phyloP scores from a whole-genome alignment of 2,888 invertebrate species.

The Phyllotreta striolata region DNA sequence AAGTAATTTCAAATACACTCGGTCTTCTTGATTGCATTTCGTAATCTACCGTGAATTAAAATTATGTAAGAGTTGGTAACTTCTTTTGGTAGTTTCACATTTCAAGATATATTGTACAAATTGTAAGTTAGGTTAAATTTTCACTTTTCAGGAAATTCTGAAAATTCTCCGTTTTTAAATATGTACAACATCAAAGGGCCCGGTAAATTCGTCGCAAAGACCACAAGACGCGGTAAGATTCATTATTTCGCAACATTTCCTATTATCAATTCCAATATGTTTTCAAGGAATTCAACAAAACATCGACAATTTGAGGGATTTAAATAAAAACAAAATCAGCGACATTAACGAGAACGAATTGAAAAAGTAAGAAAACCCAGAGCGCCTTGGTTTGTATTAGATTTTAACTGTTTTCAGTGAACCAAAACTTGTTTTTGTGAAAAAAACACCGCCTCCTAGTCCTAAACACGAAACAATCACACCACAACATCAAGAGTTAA shows the following conservation, averaged over 20 bases:
- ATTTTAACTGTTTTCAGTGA: slow-evolving; percentile 63
- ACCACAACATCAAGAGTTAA: slow-evolving; percentile 87
- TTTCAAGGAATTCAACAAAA: slow-evolving; percentile 78
- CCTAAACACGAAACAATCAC: slow-evolving; percentile 69
- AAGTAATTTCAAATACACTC: neutral
- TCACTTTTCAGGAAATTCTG: slow-evolving; percentile 19
- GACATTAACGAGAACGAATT: slow-evolving; percentile 74
- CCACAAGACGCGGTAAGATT: slow-evolving; percentile 71
- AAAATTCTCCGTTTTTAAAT: slow-evolving; percentile 15
- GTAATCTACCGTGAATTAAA: neutral
- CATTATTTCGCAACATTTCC: too few relatives aligned
- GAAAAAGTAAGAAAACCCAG: slow-evolving; percentile 65
- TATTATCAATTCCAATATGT: slow-evolving; percentile 15
- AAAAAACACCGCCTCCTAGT: slow-evolving; percentile 58
- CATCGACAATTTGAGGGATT: slow-evolving; percentile 79
- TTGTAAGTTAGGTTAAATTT: slow-evolving; percentile 10
- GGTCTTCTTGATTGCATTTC: neutral
- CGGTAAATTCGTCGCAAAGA: slow-evolving; percentile 88
- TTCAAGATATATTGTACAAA: neutral
- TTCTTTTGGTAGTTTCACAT: neutral
- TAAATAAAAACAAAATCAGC: slow-evolving; percentile 70
- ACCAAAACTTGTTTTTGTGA: slow-evolving; percentile 84
- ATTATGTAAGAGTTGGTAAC: slow-evolving; percentile 14
- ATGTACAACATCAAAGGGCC: slow-evolving; percentile 92
- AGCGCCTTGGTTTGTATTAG: too few relatives aligned